phyloP scores from a whole-genome alignment of 2,888 invertebrate species.

The Petrolisthes cinctipes region DNA sequence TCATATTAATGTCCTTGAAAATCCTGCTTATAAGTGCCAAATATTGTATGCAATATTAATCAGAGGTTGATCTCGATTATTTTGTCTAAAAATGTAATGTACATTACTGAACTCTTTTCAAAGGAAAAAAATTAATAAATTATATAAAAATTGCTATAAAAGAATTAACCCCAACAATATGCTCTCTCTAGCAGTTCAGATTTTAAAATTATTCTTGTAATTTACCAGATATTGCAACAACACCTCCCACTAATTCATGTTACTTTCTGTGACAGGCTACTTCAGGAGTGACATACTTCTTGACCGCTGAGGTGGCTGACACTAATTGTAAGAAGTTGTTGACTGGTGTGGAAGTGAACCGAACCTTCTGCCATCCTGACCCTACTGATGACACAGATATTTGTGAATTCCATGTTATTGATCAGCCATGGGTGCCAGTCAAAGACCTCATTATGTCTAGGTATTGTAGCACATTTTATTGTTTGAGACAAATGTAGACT shows the following conservation, averaged over 20 bases:
- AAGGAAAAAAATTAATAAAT: too few species aligned
- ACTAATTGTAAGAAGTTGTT: slow-evolving; percentile 59
- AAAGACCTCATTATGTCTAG: slow-evolving; percentile 53
- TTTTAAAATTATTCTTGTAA: too few species aligned
- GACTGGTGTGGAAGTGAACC: slow-evolving; percentile 54
- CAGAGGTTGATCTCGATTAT: too few species aligned
- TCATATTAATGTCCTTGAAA: too few species aligned
- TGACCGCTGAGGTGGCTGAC: slow-evolving; percentile 60
- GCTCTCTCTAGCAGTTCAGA: too few species aligned
- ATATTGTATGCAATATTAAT: too few species aligned
- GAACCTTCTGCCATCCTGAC: slow-evolving; percentile 59
- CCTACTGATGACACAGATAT: slow-evolving; percentile 56
- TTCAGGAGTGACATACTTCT: slow-evolving; percentile 59
- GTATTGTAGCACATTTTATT: background rate
- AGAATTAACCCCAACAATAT: too few species aligned
- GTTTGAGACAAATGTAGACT: too few species aligned
- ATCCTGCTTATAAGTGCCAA: too few species aligned
- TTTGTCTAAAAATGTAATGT: too few species aligned
- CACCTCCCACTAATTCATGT: background rate
- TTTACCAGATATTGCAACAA: background rate
- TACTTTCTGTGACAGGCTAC: slow-evolving; percentile 44
- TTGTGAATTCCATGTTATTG: slow-evolving; percentile 60
- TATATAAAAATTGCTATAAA: too few species aligned
- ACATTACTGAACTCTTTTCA: too few species aligned
- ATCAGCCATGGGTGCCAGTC: slow-evolving; percentile 63